A percentile compares a stretch with the other conserved stretches of the same genome.
Evolutionary conservation across 2,888 invertebrate genomes (phyloP).

Genomic region (Drosophila stalkeri): DNA sequence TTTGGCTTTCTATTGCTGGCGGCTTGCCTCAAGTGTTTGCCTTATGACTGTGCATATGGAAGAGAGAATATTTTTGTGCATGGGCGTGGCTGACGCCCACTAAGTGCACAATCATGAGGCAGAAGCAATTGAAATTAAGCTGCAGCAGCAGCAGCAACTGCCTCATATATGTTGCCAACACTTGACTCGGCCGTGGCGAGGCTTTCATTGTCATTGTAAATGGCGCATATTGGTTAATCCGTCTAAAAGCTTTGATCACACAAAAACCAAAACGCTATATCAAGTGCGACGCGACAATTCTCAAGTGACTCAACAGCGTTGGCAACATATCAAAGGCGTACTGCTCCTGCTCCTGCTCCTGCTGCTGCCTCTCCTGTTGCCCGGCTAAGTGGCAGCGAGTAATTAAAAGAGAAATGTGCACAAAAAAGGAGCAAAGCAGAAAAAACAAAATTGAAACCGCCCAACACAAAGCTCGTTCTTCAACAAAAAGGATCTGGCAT

Average conservation of each 20-base stretch:
- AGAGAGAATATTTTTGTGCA: constrained; percentile 3
- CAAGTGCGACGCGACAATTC: constrained; percentile 64
- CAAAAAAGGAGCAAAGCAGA: constrained; percentile 60
- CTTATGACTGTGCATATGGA: constrained; percentile 71
- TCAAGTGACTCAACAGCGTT: constrained; percentile 57
- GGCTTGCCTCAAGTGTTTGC: constrained; percentile 62
- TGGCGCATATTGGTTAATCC: constrained; percentile 72
- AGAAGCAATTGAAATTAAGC: constrained; percentile 38
- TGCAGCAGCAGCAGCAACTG: constrained; percentile 11
- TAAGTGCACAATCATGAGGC: constrained; percentile 75
- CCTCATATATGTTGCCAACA: constrained; percentile 51
- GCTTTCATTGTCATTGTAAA: constrained; percentile 64
- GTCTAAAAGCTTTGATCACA: constrained; percentile 76
- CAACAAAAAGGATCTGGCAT: constrained; percentile 20
- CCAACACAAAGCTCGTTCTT: constrained; percentile 54
- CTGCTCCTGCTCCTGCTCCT: neutral
- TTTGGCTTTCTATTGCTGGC: constrained; percentile 11
- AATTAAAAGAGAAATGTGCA: constrained; percentile 74
- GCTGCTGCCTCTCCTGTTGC: neutral
- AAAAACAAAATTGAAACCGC: constrained; percentile 12
- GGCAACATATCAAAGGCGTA: constrained; percentile 65
- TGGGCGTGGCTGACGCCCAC: constrained; percentile 54
- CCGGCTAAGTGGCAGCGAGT: constrained; percentile 71
- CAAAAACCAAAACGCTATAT: constrained; percentile 28
- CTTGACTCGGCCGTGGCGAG: constrained; percentile 37